Evolutionary conservation across 2,888 invertebrate species (phyloP).

Genomic region (Drymonia ruficornis): DNA sequence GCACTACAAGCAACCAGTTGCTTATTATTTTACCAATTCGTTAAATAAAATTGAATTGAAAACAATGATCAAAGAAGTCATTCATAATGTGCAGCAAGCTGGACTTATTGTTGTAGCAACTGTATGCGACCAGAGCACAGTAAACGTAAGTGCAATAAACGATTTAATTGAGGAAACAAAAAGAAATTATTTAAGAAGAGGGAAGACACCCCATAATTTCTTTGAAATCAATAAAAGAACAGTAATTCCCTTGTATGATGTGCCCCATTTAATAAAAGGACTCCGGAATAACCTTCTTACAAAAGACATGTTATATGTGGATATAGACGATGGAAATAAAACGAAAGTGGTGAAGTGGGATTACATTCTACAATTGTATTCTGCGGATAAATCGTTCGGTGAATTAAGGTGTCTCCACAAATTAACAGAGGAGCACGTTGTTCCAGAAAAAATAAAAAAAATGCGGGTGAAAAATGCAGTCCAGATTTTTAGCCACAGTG

Average conservation of each 20-base stretch:
- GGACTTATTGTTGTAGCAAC: conserved; percentile 24
- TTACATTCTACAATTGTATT: conserved; percentile 22
- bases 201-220: conserved; percentile 20
- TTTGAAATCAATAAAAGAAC: conserved; percentile 14
- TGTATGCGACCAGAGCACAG: too few species aligned
- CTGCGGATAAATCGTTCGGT: conserved; percentile 26
- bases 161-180: conserved; percentile 24
- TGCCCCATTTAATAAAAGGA: conserved; percentile 34
- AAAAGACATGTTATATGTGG: conserved; percentile 25
- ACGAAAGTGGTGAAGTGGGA: conserved; percentile 36
- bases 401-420: conserved; percentile 24
- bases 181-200: conserved; percentile 12
- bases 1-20: conserved; percentile 32
- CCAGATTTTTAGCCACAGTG: conserved; percentile 39
- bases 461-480: conserved; percentile 32
- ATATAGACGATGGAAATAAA: conserved; percentile 15
- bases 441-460: conserved; percentile 33
- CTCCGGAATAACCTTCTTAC: conserved; percentile 30
- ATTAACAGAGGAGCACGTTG: conserved; percentile 33
- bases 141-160: conserved; percentile 32
- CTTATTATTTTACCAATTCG: conserved; percentile 33
- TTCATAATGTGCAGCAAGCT: too few species aligned
- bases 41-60: conserved; percentile 25
- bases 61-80: conserved; percentile 18
- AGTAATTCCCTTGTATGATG: conserved; percentile 32